These are phyloP conservation scores for Brienomyrus brachyistius DNA, from an alignment of 2,113 vertebrate genomes.

Conservation along the genomic window DNA sequence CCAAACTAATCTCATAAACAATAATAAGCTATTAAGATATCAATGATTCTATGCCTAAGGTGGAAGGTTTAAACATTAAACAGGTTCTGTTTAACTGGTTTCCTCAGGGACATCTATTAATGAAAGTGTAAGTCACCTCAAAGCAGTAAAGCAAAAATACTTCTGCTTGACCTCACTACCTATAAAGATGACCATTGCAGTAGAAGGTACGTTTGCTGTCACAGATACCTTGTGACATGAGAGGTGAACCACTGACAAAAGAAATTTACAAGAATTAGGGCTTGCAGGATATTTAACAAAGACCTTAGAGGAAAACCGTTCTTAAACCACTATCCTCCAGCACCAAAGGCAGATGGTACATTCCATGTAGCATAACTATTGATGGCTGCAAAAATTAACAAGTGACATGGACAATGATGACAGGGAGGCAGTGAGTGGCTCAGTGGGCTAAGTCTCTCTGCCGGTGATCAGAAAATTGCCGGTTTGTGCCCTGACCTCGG, in stretches of 20 bases:
- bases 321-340: neutral
- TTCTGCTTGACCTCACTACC: neutral
- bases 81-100: neutral
- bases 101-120: neutral
- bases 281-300: neutral
- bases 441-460: too few species aligned
- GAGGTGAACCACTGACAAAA: neutral
- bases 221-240: neutral
- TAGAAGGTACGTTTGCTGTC: neutral
- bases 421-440: too few species aligned
- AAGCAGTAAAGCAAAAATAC: neutral
- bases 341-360: neutral
- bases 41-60: neutral
- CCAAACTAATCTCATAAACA: neutral
- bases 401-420: neutral
- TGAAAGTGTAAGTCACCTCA: neutral
- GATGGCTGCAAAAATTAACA: neutral
- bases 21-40: neutral
- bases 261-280: neutral
- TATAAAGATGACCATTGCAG: neutral
- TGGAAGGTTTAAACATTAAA: neutral
- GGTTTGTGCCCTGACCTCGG: too few species aligned
- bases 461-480: too few species aligned
- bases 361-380: neutral
- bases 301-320: neutral